These are phyloP conservation scores for Drosophila simulans DNA, from an alignment of 1,140 invertebrate species.

Conservation along the genomic window DNA sequence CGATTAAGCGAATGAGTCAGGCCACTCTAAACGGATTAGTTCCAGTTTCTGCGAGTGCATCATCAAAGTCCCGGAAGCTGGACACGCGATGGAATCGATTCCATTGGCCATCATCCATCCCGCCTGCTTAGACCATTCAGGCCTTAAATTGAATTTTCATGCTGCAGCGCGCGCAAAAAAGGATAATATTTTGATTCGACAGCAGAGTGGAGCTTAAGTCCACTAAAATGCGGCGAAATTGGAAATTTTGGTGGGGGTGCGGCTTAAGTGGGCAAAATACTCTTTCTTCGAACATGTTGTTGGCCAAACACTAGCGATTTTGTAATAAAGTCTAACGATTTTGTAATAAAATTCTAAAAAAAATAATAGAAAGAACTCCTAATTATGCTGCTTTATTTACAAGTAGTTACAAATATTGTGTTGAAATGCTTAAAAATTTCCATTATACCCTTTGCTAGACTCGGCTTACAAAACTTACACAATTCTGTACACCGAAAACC, in stretches of 20 bases:
- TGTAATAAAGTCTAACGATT: not conserved
- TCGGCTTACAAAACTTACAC: not conserved
- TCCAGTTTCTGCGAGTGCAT: conserved; percentile 28
- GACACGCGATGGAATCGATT: conserved; percentile 2
- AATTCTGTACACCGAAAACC: not conserved
- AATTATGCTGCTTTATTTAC: no score
- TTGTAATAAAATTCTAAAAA: not conserved
- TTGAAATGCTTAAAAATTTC: not conserved
- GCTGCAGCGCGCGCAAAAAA: conserved; percentile 38
- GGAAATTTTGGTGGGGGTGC: not conserved
- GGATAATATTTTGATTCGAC: conserved; percentile 18
- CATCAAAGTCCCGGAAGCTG: conserved; percentile 25
- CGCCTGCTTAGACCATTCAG: conserved; percentile 39
- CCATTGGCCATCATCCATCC: conserved; percentile 7
- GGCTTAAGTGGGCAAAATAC: not conserved
- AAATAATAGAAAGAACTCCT: not conserved
- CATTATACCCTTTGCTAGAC: not conserved
- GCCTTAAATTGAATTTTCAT: conserved; percentile 55
- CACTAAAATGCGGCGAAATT: conserved; percentile 1
- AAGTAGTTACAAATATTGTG: not conserved
- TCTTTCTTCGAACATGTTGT: not conserved
- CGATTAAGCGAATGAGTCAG: conserved; percentile 13
- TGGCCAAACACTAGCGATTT: not conserved
- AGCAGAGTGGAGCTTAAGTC: conserved; percentile 13
- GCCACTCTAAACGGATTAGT: conserved; percentile 29